A percentile compares a stretch with the other conserved stretches of the same genome.
Conservation (phyloP, 2,888 invertebrate genomes). For the Hartigia nigra region DNA sequence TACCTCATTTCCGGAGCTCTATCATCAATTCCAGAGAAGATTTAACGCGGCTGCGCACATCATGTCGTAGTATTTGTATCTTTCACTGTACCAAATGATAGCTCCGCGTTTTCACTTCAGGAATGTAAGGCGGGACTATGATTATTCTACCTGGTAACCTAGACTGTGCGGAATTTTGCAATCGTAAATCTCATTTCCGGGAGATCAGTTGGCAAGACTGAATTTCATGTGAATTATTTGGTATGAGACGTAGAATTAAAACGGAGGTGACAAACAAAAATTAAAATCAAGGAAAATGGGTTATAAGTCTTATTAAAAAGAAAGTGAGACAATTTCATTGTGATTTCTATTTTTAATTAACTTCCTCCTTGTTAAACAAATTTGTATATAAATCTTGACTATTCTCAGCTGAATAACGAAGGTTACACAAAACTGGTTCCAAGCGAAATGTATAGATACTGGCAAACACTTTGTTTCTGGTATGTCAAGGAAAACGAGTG, state of each 20-base stretch:
- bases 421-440: neutral
- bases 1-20: neutral
- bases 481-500: conserved; percentile 54
- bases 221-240: neutral
- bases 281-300: neutral
- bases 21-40: neutral
- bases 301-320: neutral
- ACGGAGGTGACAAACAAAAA: neutral
- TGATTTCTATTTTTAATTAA: neutral
- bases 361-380: too few species aligned
- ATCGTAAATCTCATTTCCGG: neutral
- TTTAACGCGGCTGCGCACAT: neutral
- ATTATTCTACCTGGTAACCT: neutral
- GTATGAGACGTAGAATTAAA: neutral
- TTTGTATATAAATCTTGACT: too few species aligned
- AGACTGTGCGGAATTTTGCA: neutral
- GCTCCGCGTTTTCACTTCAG: conserved; percentile 38
- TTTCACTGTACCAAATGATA: neutral
- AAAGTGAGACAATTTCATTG: neutral
- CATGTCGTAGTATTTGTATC: neutral
- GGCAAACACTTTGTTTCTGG: conserved; percentile 17
- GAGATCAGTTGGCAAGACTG: neutral
- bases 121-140: conserved; percentile 35
- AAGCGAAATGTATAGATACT: neutral
- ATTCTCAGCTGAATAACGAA: neutral